A percentile compares a stretch with the other conserved stretches of the same genome.
phyloP scores from a whole-genome alignment of 2,113 vertebrate genomes.

The Isurus oxyrinchus region DNA sequence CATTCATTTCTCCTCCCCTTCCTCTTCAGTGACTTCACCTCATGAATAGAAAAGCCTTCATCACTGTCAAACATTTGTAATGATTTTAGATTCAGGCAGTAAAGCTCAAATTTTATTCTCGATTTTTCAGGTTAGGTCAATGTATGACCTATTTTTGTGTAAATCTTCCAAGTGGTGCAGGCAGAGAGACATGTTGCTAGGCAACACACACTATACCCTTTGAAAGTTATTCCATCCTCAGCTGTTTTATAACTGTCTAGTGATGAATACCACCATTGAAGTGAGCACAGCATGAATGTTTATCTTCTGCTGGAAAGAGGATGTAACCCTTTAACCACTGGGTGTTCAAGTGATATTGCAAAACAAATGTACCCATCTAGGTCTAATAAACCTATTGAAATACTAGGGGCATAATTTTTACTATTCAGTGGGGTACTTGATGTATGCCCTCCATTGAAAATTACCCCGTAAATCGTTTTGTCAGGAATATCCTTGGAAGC shows the following conservation, averaged over 20 bases:
- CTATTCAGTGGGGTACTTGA: background rate
- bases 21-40: background rate
- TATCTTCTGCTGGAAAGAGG: background rate
- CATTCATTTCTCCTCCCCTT: slow-evolving; percentile 8
- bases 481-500: background rate
- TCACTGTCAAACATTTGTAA: slow-evolving; percentile 21
- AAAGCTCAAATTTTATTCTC: slow-evolving; percentile 15
- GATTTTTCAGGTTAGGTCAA: slow-evolving; percentile 28
- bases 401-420: background rate
- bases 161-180: slow-evolving; percentile 21
- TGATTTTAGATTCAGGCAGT: slow-evolving; percentile 2
- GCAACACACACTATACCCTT: background rate
- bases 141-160: slow-evolving; percentile 17
- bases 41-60: background rate
- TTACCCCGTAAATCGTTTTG: background rate
- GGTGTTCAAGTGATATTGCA: background rate
- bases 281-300: slow-evolving; percentile 13
- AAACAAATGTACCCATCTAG: background rate
- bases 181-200: slow-evolving; percentile 16
- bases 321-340: slow-evolving; percentile 8
- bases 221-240: slow-evolving; percentile 8
- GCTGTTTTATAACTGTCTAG: background rate
- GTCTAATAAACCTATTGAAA: background rate
- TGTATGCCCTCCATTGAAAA: background rate
- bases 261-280: slow-evolving; percentile 19